phyloP scores from a whole-genome alignment of 2,888 invertebrate species.

The Entomobrya multifasciata region DNA sequence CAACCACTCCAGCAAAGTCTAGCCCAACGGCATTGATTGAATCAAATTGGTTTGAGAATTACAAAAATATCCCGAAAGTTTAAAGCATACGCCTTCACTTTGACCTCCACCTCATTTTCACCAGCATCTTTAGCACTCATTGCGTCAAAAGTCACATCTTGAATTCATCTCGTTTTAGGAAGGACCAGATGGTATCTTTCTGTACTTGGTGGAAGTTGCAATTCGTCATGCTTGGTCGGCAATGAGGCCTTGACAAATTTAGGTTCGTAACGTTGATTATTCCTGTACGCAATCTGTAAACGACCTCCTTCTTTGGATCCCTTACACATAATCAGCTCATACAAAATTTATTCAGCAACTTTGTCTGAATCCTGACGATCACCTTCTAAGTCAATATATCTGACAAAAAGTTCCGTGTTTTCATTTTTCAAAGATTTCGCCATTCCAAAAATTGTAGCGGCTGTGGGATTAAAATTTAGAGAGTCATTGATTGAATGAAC shows the following conservation, averaged over 20 bases:
- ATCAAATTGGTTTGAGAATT: slow-evolving; percentile 14
- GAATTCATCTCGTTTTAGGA: not conserved
- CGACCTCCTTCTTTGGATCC: not conserved
- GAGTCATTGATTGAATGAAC: not conserved
- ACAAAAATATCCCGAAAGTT: not conserved
- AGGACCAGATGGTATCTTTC: slow-evolving; percentile 6
- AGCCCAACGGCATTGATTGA: not conserved
- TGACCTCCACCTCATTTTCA: not conserved
- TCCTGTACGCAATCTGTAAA: slow-evolving; percentile 26
- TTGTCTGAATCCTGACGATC: too few species aligned
- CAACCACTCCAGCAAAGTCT: slow-evolving; percentile 45
- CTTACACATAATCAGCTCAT: slow-evolving; percentile 24
- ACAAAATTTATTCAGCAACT: slow-evolving; percentile 11
- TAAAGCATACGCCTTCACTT: not conserved
- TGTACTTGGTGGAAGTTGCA: not conserved
- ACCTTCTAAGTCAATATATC: slow-evolving; percentile 43
- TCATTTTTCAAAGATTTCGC: slow-evolving; percentile 47
- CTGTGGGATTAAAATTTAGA: slow-evolving; percentile 2
- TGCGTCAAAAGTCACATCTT: not conserved
- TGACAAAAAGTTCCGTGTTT: not conserved
- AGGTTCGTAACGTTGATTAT: slow-evolving; percentile 25
- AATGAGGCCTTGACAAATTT: slow-evolving; percentile 27
- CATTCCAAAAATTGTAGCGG: slow-evolving; percentile 53
- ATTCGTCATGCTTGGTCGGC: not conserved
- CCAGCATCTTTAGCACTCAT: not conserved